Conservation (phyloP, 2,888 invertebrate species). For the Zaprionus obscuricornis region DNA sequence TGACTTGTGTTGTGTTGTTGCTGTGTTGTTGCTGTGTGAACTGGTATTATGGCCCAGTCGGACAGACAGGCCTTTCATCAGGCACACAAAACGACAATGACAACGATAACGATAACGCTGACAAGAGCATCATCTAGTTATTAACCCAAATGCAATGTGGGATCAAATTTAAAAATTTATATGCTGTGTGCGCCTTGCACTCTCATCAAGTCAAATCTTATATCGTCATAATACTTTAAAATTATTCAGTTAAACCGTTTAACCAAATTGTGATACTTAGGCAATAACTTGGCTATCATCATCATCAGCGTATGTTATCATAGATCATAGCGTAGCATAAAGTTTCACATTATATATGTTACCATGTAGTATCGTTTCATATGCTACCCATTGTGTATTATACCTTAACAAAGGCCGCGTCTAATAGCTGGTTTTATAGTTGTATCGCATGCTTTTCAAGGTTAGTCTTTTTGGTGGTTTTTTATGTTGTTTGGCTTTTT, state of each 20-base stretch:
- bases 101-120: neutral
- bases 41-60: constrained; percentile 16
- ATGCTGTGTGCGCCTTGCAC: neutral
- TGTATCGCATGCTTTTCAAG: constrained; percentile 31
- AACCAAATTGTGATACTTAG: constrained; percentile 10
- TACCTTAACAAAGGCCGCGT: constrained; percentile 9
- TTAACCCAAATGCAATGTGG: constrained; percentile 29
- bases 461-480: constrained; percentile 20
- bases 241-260: too few relatives aligned
- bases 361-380: too few relatives aligned
- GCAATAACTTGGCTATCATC: constrained; percentile 12
- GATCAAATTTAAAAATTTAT: constrained; percentile 5
- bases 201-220: too few relatives aligned
- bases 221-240: too few relatives aligned
- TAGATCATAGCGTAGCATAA: too few relatives aligned
- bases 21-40: too few relatives aligned
- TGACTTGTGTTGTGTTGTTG: too few relatives aligned
- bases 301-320: too few relatives aligned
- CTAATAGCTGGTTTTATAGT: constrained; percentile 21
- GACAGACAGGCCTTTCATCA: constrained; percentile 39
- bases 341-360: too few relatives aligned
- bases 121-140: constrained; percentile 24
- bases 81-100: too few relatives aligned
- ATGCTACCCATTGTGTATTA: constrained; percentile 9
- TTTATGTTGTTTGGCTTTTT: constrained; percentile 4